These are phyloP conservation scores for Bombycilla garrulus DNA, from an alignment of 2,113 vertebrate species.

Conservation along the genomic window DNA sequence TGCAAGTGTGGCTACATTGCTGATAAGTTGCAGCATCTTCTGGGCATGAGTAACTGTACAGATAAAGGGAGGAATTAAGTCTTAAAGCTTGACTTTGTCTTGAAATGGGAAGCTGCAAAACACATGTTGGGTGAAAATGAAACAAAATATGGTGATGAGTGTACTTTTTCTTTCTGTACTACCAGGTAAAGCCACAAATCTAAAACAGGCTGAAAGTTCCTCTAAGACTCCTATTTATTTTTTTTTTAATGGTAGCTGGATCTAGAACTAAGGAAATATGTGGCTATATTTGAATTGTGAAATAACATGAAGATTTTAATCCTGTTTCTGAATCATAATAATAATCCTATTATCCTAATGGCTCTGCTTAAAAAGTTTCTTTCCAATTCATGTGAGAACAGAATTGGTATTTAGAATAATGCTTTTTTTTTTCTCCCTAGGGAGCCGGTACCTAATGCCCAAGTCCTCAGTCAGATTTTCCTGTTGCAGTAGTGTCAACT, in stretches of 20 bases:
- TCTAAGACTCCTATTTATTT: background rate
- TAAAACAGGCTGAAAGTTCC: background rate
- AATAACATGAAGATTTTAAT: background rate
- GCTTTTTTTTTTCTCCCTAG: background rate
- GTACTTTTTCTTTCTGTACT: background rate
- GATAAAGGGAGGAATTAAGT: background rate
- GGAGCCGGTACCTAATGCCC: background rate
- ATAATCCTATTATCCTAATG: background rate
- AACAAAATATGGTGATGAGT: background rate
- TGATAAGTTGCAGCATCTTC: background rate
- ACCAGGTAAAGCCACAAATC: background rate
- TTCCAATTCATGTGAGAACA: background rate
- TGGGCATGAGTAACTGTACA: background rate
- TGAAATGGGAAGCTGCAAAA: background rate
- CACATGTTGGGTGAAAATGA: background rate
- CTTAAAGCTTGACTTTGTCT: background rate
- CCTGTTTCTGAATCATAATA: background rate
- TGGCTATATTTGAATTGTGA: background rate
- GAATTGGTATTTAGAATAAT: background rate
- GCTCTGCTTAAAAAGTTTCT: background rate
- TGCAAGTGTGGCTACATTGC: accelerated
- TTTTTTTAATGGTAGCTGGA: background rate
- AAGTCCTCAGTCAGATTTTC: background rate
- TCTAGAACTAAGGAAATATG: background rate
- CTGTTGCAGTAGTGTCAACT: background rate